These are phyloP conservation scores for Channa striata DNA, from an alignment of 2,797 vertebrate species.

Conservation along the genomic window DNA sequence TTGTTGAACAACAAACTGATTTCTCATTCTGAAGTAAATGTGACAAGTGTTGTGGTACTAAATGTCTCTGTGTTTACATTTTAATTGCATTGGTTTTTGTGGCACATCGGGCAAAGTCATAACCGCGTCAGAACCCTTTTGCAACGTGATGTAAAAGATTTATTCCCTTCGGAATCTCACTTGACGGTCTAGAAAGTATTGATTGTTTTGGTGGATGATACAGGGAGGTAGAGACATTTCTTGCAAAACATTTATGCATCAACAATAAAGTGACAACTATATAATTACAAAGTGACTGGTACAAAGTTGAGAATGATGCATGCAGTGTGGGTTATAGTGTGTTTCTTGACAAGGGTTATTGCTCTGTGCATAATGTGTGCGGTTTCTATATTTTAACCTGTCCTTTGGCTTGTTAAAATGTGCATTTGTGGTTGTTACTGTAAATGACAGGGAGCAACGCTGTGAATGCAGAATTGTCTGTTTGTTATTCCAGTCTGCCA, in stretches of 20 bases:
- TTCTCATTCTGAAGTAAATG: constrained; percentile 54
- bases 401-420: constrained; percentile 62
- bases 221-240: background rate
- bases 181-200: constrained; percentile 1
- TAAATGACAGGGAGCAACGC: constrained; percentile 55
- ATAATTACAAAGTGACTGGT: background rate
- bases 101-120: constrained; percentile 47
- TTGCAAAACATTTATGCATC: constrained; percentile 5
- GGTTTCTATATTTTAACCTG: constrained; percentile 51
- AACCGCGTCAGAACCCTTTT: constrained; percentile 30
- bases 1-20: constrained; percentile 62
- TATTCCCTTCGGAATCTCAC: constrained; percentile 16
- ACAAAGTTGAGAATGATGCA: constrained; percentile 9
- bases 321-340: background rate
- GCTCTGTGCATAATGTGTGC: constrained; percentile 17
- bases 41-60: constrained; percentile 65
- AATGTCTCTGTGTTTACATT: constrained; percentile 61
- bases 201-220: constrained; percentile 12
- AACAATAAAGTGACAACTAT: background rate
- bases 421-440: constrained; percentile 51
- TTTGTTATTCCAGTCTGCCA: constrained; percentile 72
- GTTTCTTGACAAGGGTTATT: constrained; percentile 1
- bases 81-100: constrained; percentile 51
- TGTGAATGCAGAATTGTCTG: constrained; percentile 69
- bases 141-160: constrained; percentile 17